Conservation (phyloP, 2,797 vertebrate genomes). For the Tachyglossus aculeatus region DNA sequence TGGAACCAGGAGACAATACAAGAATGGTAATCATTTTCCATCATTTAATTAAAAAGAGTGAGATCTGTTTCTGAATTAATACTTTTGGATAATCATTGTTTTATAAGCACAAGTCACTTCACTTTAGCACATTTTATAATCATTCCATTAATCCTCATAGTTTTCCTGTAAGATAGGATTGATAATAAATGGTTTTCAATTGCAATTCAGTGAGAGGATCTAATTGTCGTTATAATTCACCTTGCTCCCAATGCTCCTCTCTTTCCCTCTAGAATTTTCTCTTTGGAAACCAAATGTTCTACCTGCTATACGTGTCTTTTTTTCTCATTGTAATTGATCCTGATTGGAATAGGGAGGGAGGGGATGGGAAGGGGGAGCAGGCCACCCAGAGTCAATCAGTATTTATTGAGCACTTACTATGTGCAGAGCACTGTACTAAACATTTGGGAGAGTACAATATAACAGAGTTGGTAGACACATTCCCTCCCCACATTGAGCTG, state of each 20-base stretch:
- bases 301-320: neutral
- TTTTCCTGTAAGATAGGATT: neutral
- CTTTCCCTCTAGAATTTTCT: neutral
- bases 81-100: neutral
- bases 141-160: neutral
- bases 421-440: neutral
- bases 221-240: neutral
- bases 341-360: neutral
- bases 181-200: neutral
- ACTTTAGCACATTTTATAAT: neutral
- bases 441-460: fast-evolving
- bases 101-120: neutral
- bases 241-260: neutral
- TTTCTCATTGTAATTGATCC: neutral
- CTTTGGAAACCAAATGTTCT: neutral
- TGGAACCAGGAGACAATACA: neutral
- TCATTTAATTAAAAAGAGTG: neutral
- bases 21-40: neutral
- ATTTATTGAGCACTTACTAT: neutral
- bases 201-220: neutral
- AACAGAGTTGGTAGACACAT: neutral
- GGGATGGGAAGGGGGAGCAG: neutral
- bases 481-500: neutral
- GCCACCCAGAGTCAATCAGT: neutral
- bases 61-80: neutral